phyloP scores from a whole-genome alignment of 2,888 invertebrate species.

The Ectropis crepuscularia region DNA sequence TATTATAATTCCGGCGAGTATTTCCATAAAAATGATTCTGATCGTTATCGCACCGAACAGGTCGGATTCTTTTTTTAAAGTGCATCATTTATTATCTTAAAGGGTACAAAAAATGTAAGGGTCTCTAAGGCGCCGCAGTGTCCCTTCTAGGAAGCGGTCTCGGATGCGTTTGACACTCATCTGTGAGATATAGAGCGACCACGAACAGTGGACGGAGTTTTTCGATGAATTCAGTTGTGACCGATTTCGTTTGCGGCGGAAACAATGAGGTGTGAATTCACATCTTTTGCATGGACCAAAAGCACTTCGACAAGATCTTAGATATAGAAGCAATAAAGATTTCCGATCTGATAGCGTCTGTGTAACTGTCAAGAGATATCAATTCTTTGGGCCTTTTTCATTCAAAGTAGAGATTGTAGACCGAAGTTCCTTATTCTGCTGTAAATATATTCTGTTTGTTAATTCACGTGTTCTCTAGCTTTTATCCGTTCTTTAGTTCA shows the following conservation, averaged over 20 bases:
- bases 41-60: conserved; percentile 82
- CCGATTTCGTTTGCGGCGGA: conserved; percentile 48
- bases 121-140: conserved; percentile 80
- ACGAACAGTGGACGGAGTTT: conserved; percentile 59
- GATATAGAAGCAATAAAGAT: conserved; percentile 54
- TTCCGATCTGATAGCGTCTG: conserved; percentile 23
- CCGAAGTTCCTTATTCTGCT: not conserved
- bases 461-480: conserved; percentile 16
- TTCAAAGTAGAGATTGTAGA: conserved; percentile 1
- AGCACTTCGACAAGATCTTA: conserved; percentile 41
- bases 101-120: conserved; percentile 76
- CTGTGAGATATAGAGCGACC: conserved; percentile 77
- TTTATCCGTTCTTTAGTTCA: conserved; percentile 7
- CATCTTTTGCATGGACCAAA: conserved; percentile 55
- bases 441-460: conserved; percentile 16
- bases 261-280: conserved; percentile 77
- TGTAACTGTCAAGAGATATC: conserved; percentile 13
- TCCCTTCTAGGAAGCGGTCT: conserved; percentile 79
- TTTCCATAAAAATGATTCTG: conserved; percentile 83
- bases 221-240: conserved; percentile 67
- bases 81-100: conserved; percentile 83
- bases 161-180: conserved; percentile 81
- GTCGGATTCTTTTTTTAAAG: conserved; percentile 80
- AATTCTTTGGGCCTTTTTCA: conserved; percentile 12
- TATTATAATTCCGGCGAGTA: conserved; percentile 81